phyloP scores from a whole-genome alignment of 2,888 invertebrate genomes.

The Incurvaria masculella region DNA sequence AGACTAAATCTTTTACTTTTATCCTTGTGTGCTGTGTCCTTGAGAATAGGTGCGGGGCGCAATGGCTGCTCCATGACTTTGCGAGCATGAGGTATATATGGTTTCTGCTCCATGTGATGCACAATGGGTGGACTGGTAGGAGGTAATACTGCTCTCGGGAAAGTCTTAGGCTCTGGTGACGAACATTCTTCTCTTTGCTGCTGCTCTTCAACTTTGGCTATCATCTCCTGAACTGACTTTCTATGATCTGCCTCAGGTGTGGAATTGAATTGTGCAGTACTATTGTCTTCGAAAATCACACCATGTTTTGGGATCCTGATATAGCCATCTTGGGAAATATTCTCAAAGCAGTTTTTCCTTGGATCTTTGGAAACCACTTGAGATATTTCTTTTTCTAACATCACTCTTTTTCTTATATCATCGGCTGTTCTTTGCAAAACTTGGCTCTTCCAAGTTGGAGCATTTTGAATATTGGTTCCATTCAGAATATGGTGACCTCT shows the following conservation, averaged over 20 bases:
- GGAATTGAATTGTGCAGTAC: slow-evolving; percentile 8
- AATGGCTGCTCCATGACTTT: slow-evolving; percentile 49
- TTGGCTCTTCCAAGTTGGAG: slow-evolving; percentile 43
- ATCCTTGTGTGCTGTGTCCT: slow-evolving; percentile 46
- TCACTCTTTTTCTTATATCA: slow-evolving; percentile 40
- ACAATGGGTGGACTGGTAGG: slow-evolving; percentile 26
- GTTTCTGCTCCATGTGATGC: background rate
- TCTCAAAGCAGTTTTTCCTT: slow-evolving; percentile 31
- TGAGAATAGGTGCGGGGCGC: slow-evolving; percentile 43
- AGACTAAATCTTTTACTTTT: slow-evolving; percentile 50
- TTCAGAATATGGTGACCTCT: slow-evolving; percentile 16
- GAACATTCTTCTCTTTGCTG: slow-evolving; percentile 27
- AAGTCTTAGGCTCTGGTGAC: slow-evolving; percentile 35
- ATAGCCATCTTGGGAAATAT: slow-evolving; percentile 49
- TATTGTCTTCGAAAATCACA: slow-evolving; percentile 24
- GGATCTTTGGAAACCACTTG: slow-evolving; percentile 28
- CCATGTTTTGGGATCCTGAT: slow-evolving; percentile 43
- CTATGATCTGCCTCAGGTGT: slow-evolving; percentile 35
- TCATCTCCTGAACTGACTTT: slow-evolving; percentile 61
- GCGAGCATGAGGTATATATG: background rate
- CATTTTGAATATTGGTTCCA: slow-evolving; percentile 20
- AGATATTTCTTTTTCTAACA: slow-evolving; percentile 41
- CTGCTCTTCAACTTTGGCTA: slow-evolving; percentile 58
- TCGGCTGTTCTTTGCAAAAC: slow-evolving; percentile 47
- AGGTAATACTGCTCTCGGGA: slow-evolving; percentile 30